phyloP scores from a whole-genome alignment of 2,888 invertebrate species.

The Trachelus iudaicus region DNA sequence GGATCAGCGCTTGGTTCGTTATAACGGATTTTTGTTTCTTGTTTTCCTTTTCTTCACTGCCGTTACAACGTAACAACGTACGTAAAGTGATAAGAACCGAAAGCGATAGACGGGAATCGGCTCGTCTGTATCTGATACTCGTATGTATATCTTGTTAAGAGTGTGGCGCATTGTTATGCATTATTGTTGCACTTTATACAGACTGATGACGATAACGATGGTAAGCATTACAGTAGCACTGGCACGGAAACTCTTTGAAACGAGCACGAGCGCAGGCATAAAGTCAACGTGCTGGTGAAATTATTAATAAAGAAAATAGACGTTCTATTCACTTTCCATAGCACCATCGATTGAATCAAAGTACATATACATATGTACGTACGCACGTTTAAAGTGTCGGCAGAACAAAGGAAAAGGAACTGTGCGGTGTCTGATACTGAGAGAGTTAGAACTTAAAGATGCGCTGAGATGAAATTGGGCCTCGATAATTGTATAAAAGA shows the following conservation, averaged over 20 bases:
- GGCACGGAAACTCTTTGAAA: not conserved
- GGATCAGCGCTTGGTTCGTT: not conserved
- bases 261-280: not conserved
- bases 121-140: not conserved
- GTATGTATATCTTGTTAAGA: constrained; percentile 10
- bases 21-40: not conserved
- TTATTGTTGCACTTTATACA: constrained; percentile 51
- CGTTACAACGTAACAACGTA: not conserved
- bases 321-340: not conserved
- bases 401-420: not conserved
- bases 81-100: not conserved
- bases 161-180: constrained; percentile 55
- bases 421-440: not conserved
- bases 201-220: constrained; percentile 43
- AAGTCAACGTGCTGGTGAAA: not conserved
- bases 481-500: not conserved
- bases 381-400: not conserved
- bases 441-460: not conserved
- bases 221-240: constrained; percentile 21
- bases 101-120: not conserved
- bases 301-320: not conserved
- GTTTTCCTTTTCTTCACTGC: not conserved
- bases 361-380: not conserved
- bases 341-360: not conserved
- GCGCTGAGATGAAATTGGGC: not conserved